Evolutionary conservation across 1,140 invertebrate genomes (phyloP), one percentile per base, ranked within the genome.

Genomic region (Lepidurus couesii): DNA sequence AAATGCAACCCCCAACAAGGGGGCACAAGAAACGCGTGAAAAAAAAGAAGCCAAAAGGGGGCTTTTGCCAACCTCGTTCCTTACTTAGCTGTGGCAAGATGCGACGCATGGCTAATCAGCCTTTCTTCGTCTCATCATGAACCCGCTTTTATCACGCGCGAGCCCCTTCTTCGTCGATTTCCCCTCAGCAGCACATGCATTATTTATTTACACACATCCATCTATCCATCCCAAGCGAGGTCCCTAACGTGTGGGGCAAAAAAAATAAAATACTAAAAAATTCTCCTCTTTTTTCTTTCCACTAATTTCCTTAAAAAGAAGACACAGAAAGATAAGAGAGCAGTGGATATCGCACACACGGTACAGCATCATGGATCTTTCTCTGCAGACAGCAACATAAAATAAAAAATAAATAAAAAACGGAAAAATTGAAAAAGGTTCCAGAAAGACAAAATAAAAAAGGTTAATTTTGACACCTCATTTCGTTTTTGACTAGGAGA

Each of bases 151-250:
- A 65, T 65, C 53, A 65, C 53, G 5, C 16, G 53, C 53, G 53
- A 65, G 53, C 53, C 53, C 53, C 21, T 65, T 21, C 53, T 65
- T 65, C 53, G 53, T 65, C 53, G 53, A 65, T 65, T 65, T 65
- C 53, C 16, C 53, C 53, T 21, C 53, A 65, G 53, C 53, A 65
- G 53, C 53, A 65, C 53, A 65, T 65, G 53, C 53, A 65, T 65
- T 65, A 65, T 65, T 65, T 65, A 65, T 65, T 65, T 65, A 65
- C 53, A 65, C 53, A 65, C 53, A 65, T 65, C 53, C 53, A 65
- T 65, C 53, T 65, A 65, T 65, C 53, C 53, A 7, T 21, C 53
- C 53, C 21, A 65, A 65, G 53, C 53, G 53, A 65, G 53, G 21
- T 65, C 53, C 53, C 53, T 65, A 65, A 65, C 53, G 53, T 65